Percentiles rank a stretch among this genome's conserved stretches.
These are phyloP conservation scores for Herminia tarsipennalis DNA, from an alignment of 2,888 invertebrate genomes.

Conservation along the genomic window DNA sequence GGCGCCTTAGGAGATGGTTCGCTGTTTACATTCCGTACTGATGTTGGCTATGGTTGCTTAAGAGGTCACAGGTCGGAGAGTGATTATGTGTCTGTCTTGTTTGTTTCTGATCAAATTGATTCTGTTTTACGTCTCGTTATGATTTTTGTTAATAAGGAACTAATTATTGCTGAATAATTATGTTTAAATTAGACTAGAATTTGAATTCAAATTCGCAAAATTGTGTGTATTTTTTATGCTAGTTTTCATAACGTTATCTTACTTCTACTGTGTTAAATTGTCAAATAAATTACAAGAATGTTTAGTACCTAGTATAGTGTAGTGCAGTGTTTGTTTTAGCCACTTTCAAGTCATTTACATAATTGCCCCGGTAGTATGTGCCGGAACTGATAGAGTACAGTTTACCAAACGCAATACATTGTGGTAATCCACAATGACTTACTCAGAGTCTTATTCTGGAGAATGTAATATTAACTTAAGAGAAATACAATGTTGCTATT, in stretches of 20 bases:
- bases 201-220: too few species aligned
- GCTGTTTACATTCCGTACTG: conserved; percentile 82
- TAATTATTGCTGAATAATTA: too few species aligned
- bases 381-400: conserved; percentile 38
- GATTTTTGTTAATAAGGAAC: background rate
- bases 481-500: too few species aligned
- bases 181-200: too few species aligned
- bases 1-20: conserved; percentile 81
- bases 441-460: conserved; percentile 47
- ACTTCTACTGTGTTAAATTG: background rate
- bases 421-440: conserved; percentile 53
- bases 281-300: background rate
- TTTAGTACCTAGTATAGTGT: too few species aligned
- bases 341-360: conserved; percentile 24
- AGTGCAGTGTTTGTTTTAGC: background rate
- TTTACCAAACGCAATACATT: conserved; percentile 50
- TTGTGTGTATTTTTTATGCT: too few species aligned
- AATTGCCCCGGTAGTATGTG: conserved; percentile 17
- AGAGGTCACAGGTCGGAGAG: conserved; percentile 74
- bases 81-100: conserved; percentile 78
- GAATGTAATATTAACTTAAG: background rate
- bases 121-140: conserved; percentile 47
- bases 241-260: too few species aligned
- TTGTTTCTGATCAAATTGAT: conserved; percentile 74
- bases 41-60: conserved; percentile 76